Percentiles rank a stretch among this genome's conserved stretches.
These are phyloP conservation scores for Plumapathes pennacea DNA, from an alignment of 92 coral and sea anemone species.

Conservation along the genomic window DNA sequence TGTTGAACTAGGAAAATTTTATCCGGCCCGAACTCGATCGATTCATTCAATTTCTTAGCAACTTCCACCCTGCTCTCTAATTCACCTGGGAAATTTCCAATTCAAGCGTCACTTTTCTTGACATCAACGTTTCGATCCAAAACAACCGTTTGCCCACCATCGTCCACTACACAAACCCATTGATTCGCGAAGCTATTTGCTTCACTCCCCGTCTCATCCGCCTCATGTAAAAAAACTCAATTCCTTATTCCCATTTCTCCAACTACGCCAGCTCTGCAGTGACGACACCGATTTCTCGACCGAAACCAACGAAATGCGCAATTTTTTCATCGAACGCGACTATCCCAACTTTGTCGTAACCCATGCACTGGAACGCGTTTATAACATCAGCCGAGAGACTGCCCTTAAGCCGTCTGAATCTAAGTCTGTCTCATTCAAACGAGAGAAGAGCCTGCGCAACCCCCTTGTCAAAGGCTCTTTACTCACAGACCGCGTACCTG, in stretches of 20 bases:
- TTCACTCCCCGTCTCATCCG: constrained; percentile 12
- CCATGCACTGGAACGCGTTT: constrained; percentile 6
- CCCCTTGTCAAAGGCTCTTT: too few relatives aligned
- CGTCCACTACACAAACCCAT: constrained; percentile 29
- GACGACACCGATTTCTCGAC: background rate
- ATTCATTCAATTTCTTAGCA: constrained; percentile 14
- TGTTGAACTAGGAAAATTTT: too few relatives aligned
- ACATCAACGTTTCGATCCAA: constrained; percentile 4
- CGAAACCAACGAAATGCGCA: background rate
- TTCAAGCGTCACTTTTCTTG: constrained; percentile 3
- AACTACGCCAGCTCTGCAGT: too few relatives aligned
- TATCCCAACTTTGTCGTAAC: background rate
- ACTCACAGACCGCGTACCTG: too few relatives aligned
- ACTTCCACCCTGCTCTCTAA: constrained; percentile 12
- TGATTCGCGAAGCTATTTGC: constrained; percentile 18
- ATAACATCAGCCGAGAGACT: constrained; percentile 7
- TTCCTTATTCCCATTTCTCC: constrained; percentile 4
- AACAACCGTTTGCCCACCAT: too few relatives aligned
- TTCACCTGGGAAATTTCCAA: constrained; percentile 23
- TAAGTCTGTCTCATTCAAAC: too few relatives aligned
- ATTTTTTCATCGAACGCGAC: constrained; percentile 9
- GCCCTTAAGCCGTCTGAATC: too few relatives aligned
- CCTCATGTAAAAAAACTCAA: constrained; percentile 5
- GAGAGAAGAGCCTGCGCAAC: too few relatives aligned
- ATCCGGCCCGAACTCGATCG: too few relatives aligned